Percentiles rank a stretch among this genome's conserved stretches.
phyloP scores from a whole-genome alignment of 1,140 invertebrate species.

The Nasonia giraulti region DNA sequence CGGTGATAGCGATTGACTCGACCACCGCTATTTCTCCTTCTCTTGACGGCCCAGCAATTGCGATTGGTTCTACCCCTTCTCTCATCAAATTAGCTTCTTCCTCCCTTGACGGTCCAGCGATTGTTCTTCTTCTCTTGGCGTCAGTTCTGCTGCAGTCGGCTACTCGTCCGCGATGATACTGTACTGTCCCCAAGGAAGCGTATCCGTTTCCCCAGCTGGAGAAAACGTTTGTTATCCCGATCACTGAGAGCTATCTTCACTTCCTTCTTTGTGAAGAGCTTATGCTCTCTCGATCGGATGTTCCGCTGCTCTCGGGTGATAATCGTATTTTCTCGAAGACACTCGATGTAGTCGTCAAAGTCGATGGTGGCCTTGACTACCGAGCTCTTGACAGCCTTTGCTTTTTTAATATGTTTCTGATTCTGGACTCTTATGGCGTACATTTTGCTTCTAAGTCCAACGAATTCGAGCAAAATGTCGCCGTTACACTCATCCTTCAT shows the following conservation, averaged over 20 bases:
- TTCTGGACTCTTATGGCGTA: neutral
- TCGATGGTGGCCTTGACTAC: neutral
- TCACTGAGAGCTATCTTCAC: conserved; percentile 55
- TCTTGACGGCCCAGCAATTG: no score
- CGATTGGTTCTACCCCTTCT: no score
- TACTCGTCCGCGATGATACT: neutral
- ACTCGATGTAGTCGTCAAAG: neutral
- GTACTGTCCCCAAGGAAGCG: conserved; percentile 56
- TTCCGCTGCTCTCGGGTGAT: conserved; percentile 3
- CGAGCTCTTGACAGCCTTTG: neutral
- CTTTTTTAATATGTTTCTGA: neutral
- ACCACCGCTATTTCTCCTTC: no score
- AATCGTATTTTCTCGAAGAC: neutral
- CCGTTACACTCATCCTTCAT: neutral
- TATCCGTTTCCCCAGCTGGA: conserved; percentile 48
- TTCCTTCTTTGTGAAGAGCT: conserved; percentile 52
- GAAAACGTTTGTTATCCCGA: conserved; percentile 53
- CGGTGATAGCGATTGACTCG: no score
- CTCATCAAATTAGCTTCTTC: no score
- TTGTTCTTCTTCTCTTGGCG: no score
- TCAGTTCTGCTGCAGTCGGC: no score
- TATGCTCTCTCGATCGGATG: conserved; percentile 51
- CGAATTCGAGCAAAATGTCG: neutral
- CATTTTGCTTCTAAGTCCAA: neutral
- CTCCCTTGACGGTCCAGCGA: no score